Evolutionary conservation across 2,888 invertebrate genomes (phyloP).

Genomic region (Cataglyphis albicans): DNA sequence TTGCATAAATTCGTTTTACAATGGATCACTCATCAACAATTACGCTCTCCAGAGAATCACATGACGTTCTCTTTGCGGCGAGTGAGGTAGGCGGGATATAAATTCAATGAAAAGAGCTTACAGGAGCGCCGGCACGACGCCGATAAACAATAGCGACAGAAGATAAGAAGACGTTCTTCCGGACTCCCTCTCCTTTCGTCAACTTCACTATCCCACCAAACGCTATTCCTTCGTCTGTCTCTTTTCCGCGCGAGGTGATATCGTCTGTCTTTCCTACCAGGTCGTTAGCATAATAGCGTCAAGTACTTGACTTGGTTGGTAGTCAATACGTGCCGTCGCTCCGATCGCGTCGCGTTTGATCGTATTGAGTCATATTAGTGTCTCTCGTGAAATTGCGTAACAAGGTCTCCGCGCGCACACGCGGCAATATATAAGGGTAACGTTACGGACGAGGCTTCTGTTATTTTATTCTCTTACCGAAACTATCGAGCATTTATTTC

Average conservation of each 20-base stretch:
- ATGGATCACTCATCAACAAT: constrained; percentile 26
- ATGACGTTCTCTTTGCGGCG: constrained; percentile 8
- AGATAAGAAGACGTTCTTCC: constrained; percentile 57
- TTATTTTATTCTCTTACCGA: constrained; percentile 20
- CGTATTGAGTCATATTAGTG: constrained; percentile 68
- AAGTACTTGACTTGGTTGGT: constrained; percentile 81
- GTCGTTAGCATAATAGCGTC: constrained; percentile 84
- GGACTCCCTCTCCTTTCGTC: constrained; percentile 49
- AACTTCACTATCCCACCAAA: constrained; percentile 21
- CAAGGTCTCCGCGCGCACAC: constrained; percentile 16
- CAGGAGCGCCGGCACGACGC: background rate
- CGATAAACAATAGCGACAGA: constrained; percentile 49
- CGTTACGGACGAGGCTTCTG: background rate
- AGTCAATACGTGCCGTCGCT: constrained; percentile 81
- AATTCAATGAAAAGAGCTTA: constrained; percentile 42
- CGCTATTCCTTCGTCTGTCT: constrained; percentile 18
- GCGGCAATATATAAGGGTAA: constrained; percentile 26
- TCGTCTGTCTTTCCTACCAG: constrained; percentile 63
- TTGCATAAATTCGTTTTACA: constrained; percentile 25
- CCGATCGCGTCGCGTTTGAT: constrained; percentile 79
- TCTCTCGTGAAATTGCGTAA: constrained; percentile 65
- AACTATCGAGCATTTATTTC: constrained; percentile 26
- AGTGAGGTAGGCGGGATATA: background rate
- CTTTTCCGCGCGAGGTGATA: constrained; percentile 14
- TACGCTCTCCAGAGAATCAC: constrained; percentile 17